Evolutionary conservation across 2,888 invertebrate species (phyloP), one percentile per base, ranked within the genome.

Genomic region (Cryptocephalus primarius): DNA sequence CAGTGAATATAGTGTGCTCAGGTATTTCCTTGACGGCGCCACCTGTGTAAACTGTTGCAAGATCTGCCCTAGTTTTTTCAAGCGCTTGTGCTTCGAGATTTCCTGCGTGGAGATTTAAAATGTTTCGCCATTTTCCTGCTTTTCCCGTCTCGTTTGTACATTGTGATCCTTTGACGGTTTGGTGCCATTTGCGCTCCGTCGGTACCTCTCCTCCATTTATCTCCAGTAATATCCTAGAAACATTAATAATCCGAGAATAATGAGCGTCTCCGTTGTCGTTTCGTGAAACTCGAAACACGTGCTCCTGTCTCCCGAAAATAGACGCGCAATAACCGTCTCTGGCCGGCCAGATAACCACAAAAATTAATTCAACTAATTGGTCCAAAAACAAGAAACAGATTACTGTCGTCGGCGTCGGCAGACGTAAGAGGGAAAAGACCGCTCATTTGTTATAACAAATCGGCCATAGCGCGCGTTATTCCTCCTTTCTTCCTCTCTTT

Each of bases 281-380:
- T 42, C 39, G 38, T 42, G 39, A 44, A 55, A 54, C 50, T 49
- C 47, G 47, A 52, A 54, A 54, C 54, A 54, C 55, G 54, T 55
- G 54, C 47, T 51, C 32, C 9, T n/a, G 36, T 6, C 36, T 36
- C 36, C n/a, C 36, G 11, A 36, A 45, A 44, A 40, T 45, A 33
- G 12, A 36, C 33, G 11, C 33, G 11, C 45, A 39, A 42, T 39
- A 41, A 33, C 34, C 33, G 14, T 12, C 22, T 4, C 14, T 11
- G 32, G 33, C 10, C 9, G 61, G 64, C 44, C 33, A 43, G 42
- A 67, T 66, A 63, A 64, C 62, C 65, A 60, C 58, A 60, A 65
- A 66, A 64, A 65, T 66, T 69, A 69, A 69, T 69, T 68, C 64
- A 66, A 68, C 68, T 69, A 69, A 69, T 69, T 69, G 67, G 69